Evolutionary conservation across 2,113 vertebrate genomes (phyloP).

Genomic region (Carettochelys insculpta): DNA sequence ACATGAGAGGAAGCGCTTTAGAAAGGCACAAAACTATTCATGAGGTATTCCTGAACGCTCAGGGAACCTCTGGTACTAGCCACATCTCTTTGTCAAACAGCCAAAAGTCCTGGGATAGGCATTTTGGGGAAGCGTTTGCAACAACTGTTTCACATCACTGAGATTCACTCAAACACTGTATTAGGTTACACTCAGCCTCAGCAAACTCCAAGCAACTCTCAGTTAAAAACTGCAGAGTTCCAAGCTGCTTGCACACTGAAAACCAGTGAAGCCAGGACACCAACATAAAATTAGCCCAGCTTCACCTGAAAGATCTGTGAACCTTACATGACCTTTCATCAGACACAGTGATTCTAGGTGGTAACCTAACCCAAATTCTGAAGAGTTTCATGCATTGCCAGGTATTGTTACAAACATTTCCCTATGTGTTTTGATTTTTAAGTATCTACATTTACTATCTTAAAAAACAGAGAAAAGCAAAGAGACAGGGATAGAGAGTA

Average conservation of each 20-base stretch:
- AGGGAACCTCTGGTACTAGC: slow-evolving; percentile 32
- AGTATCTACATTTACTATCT: slow-evolving; percentile 1
- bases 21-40: background rate
- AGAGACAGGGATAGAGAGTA: background rate
- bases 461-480: slow-evolving; percentile 16
- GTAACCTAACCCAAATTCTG: slow-evolving; percentile 61
- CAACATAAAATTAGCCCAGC: slow-evolving; percentile 30
- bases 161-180: slow-evolving; percentile 58
- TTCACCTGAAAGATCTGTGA: slow-evolving; percentile 58
- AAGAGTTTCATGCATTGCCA: slow-evolving; percentile 51
- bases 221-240: slow-evolving; percentile 53
- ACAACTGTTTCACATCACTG: slow-evolving; percentile 41
- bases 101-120: slow-evolving; percentile 58
- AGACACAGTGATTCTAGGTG: slow-evolving; percentile 64
- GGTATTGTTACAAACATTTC: slow-evolving; percentile 5
- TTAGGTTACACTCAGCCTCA: background rate
- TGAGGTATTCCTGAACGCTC: slow-evolving; percentile 42
- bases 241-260: slow-evolving; percentile 53
- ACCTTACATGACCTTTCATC: slow-evolving; percentile 66
- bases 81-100: slow-evolving; percentile 45
- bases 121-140: slow-evolving; percentile 62
- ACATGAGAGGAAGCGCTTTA: background rate
- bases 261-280: slow-evolving; percentile 36
- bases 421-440: slow-evolving; percentile 57
- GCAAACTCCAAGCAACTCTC: slow-evolving; percentile 29